phyloP scores from a whole-genome alignment of 2,888 invertebrate genomes.

The Eumacrocentrus americanus region DNA sequence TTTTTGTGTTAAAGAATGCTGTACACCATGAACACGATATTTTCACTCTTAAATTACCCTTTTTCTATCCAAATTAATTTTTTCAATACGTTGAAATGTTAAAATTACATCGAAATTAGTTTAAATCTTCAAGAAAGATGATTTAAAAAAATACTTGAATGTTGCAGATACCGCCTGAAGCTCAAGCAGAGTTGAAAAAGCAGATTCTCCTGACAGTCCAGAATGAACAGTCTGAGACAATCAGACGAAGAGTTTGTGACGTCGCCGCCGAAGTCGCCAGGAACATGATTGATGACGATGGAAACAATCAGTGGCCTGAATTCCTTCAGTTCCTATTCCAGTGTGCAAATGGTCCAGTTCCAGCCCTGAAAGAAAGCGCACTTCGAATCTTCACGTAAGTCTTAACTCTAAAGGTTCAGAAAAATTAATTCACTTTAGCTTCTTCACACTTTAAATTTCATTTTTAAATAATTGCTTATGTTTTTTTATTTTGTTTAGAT shows the following conservation, averaged over 20 bases:
- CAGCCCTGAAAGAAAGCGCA: slow-evolving; percentile 89
- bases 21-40: too few relatives aligned
- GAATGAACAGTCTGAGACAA: slow-evolving; percentile 77
- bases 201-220: slow-evolving; percentile 86
- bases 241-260: slow-evolving; percentile 93
- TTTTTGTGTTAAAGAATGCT: too few relatives aligned
- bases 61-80: slow-evolving; percentile 3
- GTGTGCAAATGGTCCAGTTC: slow-evolving; percentile 84
- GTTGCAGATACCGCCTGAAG: slow-evolving; percentile 80
- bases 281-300: slow-evolving; percentile 93
- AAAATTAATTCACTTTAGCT: not conserved
- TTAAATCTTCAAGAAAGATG: too few relatives aligned
- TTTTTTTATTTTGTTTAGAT: slow-evolving; percentile 61
- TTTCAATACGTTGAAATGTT: slow-evolving; percentile 5
- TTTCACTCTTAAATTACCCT: not conserved
- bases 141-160: too few relatives aligned
- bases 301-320: slow-evolving; percentile 96
- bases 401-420: too few relatives aligned
- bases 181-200: slow-evolving; percentile 83
- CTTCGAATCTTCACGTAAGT: slow-evolving; percentile 92
- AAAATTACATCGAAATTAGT: slow-evolving; percentile 25
- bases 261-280: slow-evolving; percentile 95
- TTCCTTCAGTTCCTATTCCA: slow-evolving; percentile 94
- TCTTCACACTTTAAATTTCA: not conserved
- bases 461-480: not conserved